These are phyloP conservation scores for Heteractis magnifica DNA, from an alignment of 92 coral and sea anemone genomes.

Conservation along the genomic window DNA sequence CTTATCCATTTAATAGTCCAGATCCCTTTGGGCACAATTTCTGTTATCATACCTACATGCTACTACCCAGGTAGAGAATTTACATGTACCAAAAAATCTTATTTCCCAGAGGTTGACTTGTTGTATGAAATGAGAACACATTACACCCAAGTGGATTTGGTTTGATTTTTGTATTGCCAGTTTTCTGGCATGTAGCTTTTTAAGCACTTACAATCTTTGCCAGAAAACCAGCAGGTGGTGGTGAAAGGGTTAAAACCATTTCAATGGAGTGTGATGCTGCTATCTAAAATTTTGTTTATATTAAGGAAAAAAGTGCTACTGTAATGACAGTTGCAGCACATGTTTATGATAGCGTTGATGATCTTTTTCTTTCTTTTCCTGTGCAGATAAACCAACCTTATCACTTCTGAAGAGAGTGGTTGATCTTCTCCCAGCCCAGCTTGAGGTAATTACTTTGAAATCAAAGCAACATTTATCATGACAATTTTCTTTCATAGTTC, in stretches of 20 bases:
- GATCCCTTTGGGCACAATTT: too few relatives aligned
- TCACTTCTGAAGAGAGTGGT: conserved; percentile 72
- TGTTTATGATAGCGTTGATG: too few relatives aligned
- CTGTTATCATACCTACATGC: too few relatives aligned
- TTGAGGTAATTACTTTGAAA: conserved; percentile 58
- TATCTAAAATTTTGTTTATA: too few relatives aligned
- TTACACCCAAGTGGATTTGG: too few relatives aligned
- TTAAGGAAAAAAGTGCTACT: not conserved
- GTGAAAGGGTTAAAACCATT: not conserved
- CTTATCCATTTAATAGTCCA: not conserved
- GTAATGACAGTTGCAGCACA: not conserved
- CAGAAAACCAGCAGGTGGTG: not conserved
- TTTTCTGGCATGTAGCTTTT: too few relatives aligned
- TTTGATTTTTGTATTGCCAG: too few relatives aligned
- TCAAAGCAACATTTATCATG: not conserved
- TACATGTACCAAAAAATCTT: too few relatives aligned
- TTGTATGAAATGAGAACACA: too few relatives aligned
- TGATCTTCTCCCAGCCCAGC: conserved; percentile 76
- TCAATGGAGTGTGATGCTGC: not conserved
- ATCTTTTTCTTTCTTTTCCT: not conserved
- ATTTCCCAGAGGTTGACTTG: too few relatives aligned
- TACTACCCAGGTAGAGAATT: too few relatives aligned
- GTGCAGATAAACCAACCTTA: conserved; percentile 72
- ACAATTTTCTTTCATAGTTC: not conserved
- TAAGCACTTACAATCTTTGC: too few relatives aligned